Percentiles rank a stretch among this genome's conserved stretches.
Evolutionary conservation across 2,113 vertebrate species (phyloP).

Genomic region (Zosterops hypoxanthus): DNA sequence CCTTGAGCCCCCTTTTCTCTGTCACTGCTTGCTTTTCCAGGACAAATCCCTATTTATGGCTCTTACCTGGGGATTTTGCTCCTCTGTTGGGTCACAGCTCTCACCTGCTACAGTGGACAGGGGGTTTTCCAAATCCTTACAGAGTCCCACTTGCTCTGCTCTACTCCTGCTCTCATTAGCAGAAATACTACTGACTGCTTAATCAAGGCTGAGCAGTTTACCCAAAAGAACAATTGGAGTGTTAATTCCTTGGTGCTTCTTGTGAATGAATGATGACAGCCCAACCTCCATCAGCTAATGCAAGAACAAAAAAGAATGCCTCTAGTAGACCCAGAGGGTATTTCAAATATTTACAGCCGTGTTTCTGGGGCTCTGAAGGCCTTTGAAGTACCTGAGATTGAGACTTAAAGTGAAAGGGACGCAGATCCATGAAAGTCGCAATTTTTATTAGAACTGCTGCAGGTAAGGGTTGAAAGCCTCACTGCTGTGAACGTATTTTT

Average conservation of each 20-base stretch:
- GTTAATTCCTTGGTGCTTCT: neutral
- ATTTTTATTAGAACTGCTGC: slow-evolving; percentile 36
- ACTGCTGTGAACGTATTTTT: neutral
- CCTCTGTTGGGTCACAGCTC: neutral
- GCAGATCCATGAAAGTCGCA: neutral
- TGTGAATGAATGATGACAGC: neutral
- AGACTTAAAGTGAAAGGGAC: slow-evolving; percentile 7
- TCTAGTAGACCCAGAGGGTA: neutral
- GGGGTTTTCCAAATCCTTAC: neutral
- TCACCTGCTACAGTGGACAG: neutral
- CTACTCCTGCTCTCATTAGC: neutral
- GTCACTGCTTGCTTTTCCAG: neutral
- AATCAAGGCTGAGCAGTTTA: slow-evolving; percentile 8
- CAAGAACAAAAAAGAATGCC: slow-evolving; percentile 10
- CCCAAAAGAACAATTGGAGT: neutral
- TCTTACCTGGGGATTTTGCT: neutral
- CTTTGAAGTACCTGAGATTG: slow-evolving; percentile 30
- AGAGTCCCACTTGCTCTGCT: neutral
- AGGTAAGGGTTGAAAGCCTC: slow-evolving; percentile 34
- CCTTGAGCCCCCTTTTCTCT: neutral
- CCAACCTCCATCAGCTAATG: neutral
- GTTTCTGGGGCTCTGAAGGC: slow-evolving; percentile 6
- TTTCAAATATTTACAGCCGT: slow-evolving; percentile 39
- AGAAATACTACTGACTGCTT: neutral
- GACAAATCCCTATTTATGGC: neutral